Evolutionary conservation across 2,113 vertebrate genomes (phyloP).

Genomic region (Equus przewalskii): DNA sequence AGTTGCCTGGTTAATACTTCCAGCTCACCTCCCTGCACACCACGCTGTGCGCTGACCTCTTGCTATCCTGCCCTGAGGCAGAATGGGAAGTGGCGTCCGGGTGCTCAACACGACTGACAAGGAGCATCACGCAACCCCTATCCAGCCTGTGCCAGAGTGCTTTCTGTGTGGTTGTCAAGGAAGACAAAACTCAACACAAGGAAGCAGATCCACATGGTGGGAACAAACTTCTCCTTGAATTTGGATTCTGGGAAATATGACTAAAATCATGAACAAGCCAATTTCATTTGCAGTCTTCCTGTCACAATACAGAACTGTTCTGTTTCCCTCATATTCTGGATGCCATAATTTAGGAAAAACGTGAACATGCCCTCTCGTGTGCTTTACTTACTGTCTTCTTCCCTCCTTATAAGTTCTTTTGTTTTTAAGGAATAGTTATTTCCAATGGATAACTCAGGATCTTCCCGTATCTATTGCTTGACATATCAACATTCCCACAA

Average conservation of each 20-base stretch:
- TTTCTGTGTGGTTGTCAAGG: conserved; percentile 70
- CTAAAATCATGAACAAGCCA: conserved; percentile 38
- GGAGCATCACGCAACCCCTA: not conserved
- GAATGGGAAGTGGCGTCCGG: conserved; percentile 59
- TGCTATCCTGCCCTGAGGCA: conserved; percentile 76
- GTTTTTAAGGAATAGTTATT: not conserved
- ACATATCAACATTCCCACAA: not conserved
- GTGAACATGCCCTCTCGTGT: not conserved
- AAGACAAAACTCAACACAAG: conserved; percentile 77
- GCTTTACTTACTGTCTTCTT: not conserved
- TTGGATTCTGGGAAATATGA: conserved; percentile 52
- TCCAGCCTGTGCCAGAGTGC: not conserved
- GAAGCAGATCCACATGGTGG: conserved; percentile 32
- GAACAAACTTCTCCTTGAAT: conserved; percentile 57
- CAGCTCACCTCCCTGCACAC: conserved; percentile 78
- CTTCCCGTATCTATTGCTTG: not conserved
- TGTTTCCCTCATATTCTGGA: not conserved
- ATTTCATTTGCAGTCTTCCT: conserved; percentile 60
- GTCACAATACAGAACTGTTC: conserved; percentile 17
- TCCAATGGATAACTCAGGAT: not conserved
- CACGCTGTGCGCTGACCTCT: conserved; percentile 77
- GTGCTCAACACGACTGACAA: conserved; percentile 68
- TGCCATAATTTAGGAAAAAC: not conserved
- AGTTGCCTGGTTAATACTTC: conserved; percentile 56
- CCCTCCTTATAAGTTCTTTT: not conserved